These are phyloP conservation scores for Puntigrus tetrazona DNA, from an alignment of 2,113 vertebrate genomes.

Conservation along the genomic window DNA sequence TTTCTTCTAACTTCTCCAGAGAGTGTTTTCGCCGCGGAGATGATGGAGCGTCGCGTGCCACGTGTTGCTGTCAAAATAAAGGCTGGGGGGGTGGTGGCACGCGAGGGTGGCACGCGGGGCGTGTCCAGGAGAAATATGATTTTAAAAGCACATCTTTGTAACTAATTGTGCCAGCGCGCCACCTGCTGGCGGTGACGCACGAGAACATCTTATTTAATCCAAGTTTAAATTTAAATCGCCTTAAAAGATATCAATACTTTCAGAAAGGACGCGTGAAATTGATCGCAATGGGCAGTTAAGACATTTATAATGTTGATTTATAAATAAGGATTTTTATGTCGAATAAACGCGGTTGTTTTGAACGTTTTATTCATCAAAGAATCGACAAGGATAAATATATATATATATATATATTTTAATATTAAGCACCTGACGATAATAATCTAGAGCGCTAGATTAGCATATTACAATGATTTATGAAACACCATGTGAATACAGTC, in stretches of 20 bases:
- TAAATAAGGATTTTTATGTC: too few species aligned
- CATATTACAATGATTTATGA: too few species aligned
- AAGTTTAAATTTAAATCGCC: background rate
- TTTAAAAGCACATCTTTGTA: background rate
- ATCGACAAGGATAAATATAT: too few species aligned
- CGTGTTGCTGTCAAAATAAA: conserved; percentile 75
- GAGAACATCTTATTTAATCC: background rate
- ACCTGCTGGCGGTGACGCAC: conserved; percentile 60
- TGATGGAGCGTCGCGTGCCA: conserved; percentile 58
- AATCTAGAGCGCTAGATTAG: too few species aligned
- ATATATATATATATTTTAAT: too few species aligned
- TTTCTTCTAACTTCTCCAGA: background rate
- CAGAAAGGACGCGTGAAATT: too few species aligned
- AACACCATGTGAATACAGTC: background rate
- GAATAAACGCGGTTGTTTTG: too few species aligned
- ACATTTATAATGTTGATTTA: too few species aligned
- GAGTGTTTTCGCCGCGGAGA: background rate
- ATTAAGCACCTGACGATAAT: too few species aligned
- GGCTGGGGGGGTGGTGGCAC: conserved; percentile 46
- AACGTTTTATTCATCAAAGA: too few species aligned
- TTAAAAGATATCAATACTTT: too few species aligned
- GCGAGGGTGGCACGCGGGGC: conserved; percentile 54
- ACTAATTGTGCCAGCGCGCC: conserved; percentile 60
- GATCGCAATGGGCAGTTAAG: too few species aligned
- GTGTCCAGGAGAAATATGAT: conserved; percentile 52